A percentile compares a stretch with the other conserved stretches of the same genome.
Evolutionary conservation across 2,113 vertebrate genomes (phyloP).

Genomic region (Lasiurus cinereus): DNA sequence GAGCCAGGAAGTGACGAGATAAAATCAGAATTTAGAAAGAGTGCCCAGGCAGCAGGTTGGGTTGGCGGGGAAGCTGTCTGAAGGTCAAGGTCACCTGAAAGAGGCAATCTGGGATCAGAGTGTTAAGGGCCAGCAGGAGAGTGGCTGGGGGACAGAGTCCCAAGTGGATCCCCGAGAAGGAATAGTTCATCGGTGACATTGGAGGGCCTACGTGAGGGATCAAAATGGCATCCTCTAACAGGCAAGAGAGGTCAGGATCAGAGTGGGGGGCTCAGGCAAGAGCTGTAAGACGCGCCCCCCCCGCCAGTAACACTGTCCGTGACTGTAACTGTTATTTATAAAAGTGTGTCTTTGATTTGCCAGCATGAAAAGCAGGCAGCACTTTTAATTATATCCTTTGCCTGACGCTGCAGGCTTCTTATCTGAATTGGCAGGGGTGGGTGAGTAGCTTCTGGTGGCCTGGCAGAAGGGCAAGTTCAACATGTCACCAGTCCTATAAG

Average conservation of each 20-base stretch:
- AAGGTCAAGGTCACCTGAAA: neutral
- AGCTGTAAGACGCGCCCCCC: neutral
- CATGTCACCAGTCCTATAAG: neutral
- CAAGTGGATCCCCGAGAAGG: neutral
- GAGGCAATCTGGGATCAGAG: neutral
- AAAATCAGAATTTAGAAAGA: neutral
- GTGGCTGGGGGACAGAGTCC: too few species aligned
- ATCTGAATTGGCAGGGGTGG: too few species aligned
- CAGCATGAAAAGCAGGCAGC: neutral
- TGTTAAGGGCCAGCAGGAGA: neutral
- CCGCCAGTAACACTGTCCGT: accelerated
- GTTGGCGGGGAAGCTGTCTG: neutral
- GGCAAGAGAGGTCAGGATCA: neutral
- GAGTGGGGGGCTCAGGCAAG: too few species aligned
- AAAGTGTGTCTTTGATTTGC: neutral
- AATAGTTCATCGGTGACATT: neutral
- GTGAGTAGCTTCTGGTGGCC: neutral
- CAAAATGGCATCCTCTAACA: neutral
- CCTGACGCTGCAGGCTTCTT: neutral
- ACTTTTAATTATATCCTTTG: neutral
- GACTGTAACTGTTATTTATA: neutral
- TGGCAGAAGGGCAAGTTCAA: neutral
- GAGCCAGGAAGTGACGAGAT: neutral
- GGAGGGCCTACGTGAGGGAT: neutral
- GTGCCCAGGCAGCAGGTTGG: neutral